Conservation (phyloP, 2,113 vertebrate genomes). For the Otus sunia region DNA sequence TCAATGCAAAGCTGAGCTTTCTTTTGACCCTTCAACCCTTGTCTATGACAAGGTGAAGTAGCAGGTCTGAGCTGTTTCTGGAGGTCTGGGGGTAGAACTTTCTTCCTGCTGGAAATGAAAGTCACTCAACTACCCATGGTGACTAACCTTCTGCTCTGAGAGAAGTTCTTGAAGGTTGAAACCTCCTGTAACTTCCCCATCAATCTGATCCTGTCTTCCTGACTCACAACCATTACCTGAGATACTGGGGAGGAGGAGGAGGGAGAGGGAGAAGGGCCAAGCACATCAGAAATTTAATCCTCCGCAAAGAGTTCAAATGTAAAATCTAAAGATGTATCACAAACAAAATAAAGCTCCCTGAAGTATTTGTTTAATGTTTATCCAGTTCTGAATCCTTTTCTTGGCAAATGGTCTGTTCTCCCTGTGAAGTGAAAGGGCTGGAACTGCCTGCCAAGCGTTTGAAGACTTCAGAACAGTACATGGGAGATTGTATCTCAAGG, state of each 20-base stretch:
- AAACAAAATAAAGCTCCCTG: slow-evolving; percentile 54
- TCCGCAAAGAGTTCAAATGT: not conserved
- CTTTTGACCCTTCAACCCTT: not conserved
- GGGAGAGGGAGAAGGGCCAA: not conserved
- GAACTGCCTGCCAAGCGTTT: slow-evolving; percentile 42
- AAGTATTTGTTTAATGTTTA: slow-evolving; percentile 62
- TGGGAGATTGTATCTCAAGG: not conserved
- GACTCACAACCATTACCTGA: not conserved
- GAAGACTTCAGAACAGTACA: slow-evolving; percentile 36
- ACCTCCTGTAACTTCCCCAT: not conserved
- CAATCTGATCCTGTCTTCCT: not conserved
- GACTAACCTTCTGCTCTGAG: not conserved
- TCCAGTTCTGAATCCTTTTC: slow-evolving; percentile 50
- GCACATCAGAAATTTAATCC: slow-evolving; percentile 24
- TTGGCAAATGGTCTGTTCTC: slow-evolving; percentile 51
- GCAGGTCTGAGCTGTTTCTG: not conserved
- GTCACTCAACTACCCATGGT: not conserved
- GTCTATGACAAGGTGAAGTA: not conserved
- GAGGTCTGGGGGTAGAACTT: not conserved
- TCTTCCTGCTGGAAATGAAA: not conserved
- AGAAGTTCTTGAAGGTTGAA: not conserved
- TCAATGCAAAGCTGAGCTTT: not conserved
- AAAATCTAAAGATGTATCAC: slow-evolving; percentile 38
- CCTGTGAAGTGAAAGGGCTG: slow-evolving; percentile 42
- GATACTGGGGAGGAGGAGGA: not conserved